Evolutionary conservation across 1,140 invertebrate species (phyloP), one percentile per base, ranked within the genome.

Genomic region (Homarus americanus): DNA sequence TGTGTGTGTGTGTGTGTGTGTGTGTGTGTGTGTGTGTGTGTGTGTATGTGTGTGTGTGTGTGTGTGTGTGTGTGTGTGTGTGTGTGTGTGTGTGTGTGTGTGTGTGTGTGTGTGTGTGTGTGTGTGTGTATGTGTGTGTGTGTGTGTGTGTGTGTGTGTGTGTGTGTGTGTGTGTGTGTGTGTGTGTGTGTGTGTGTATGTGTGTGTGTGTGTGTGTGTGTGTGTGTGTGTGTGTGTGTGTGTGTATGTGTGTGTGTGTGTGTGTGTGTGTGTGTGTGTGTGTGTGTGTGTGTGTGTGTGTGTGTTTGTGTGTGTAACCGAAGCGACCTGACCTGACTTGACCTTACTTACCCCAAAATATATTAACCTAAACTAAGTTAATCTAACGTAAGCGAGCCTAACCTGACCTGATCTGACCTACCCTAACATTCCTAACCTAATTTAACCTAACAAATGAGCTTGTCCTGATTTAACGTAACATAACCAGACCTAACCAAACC

Each of bases 261-360:
- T 36, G 36, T 75, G n/a, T 32, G n/a, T n/a, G 73, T 36, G 36
- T 75, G 73, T n/a, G 36, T 4, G 73, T 78, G 75, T 78, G 75
- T 78, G 75, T 78, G 75, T 78, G 75, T 78, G 75, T 78, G 75
- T 78, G 75, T 78, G 75, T 78, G n/a, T n/a, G n/a, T n/a, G n/a
- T n/a, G n/a, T n/a, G n/a, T n/a, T n/a, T n/a, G n/a, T n/a, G n/a
- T n/a, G 75, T 78, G 75, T 78, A 12, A 63, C 58, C n/a, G 58
- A 63, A 12, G 58, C 58, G n/a, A 63, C 58, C 12, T 63, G 58
- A 15, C 58, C 58, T 15, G 12, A 63, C 58, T 15, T 63, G 58
- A n/a, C n/a, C n/a, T n/a, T n/a, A n/a, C n/a, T n/a, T n/a, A n/a
- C n/a, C n/a, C n/a, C n/a, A n/a, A n/a, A n/a, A n/a, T n/a, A n/a